Evolutionary conservation across 2,888 invertebrate genomes (phyloP), one percentile per base, ranked within the genome.

Genomic region (Rhamphomyia laevipes): DNA sequence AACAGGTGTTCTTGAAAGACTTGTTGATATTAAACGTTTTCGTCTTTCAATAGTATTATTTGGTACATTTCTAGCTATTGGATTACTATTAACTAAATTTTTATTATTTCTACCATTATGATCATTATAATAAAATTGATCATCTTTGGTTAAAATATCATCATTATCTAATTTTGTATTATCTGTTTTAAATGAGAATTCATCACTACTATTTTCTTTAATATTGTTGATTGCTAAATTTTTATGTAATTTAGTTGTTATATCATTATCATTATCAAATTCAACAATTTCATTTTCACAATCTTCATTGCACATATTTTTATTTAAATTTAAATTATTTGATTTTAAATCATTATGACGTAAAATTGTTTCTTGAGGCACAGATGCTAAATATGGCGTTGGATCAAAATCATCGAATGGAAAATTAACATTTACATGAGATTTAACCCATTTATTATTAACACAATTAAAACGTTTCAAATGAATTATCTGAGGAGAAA

Each of bases 401-500:
- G 91, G 91, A 64, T 92, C 89, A 66, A 93, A 91, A 62, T 88
- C 78, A 56, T 82, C 77, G 64, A 86, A 82, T 1, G 92, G 91
- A 65, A 92, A 92, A 63, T 89, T 85, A 1, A 93, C 92, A 21
- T 88, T 87, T 66, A 92, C 93, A 64, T 91, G 91, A 0, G 92
- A 93, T 66, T 94, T 94, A 21, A 93, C 87, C 93, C 93, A 94
- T 62, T 90, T 84, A 63, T 81, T 86, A 71, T 89, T 87, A 47
- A 90, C 82, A 66, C 80, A 89, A 67, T 93, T 92, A 73, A 94
- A 94, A 3, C 94, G 80, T 67, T 94, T 94, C 55, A 94, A 72
- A 66, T 94, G 93, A 47, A 94, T 80, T 62, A 94, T 89, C 91
- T 92, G 68, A 1, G 62, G 40, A 18, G 7, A 37, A 47, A 23